Conservation (phyloP, 2,113 vertebrate species). For the mouse (Mus musculus) region DNA sequence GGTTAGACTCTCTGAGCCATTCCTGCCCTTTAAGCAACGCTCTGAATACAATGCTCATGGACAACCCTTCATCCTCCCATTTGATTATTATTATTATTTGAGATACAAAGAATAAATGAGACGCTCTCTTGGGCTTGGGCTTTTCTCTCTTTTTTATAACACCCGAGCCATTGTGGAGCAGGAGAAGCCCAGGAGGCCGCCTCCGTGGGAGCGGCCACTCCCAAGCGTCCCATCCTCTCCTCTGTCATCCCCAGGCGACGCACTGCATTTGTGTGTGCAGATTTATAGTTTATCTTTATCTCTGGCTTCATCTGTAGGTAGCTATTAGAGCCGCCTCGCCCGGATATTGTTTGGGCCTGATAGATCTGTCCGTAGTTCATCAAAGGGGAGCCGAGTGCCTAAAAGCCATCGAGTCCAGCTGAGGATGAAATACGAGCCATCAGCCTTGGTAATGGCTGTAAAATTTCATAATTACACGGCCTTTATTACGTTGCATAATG, state of each 20-base stretch:
- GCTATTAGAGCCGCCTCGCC: slow-evolving; percentile 95
- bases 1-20: not conserved
- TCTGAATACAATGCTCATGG: slow-evolving; percentile 16
- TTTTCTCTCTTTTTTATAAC: slow-evolving; percentile 79
- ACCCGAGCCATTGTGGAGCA: slow-evolving; percentile 68
- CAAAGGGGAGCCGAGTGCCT: slow-evolving; percentile 91
- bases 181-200: slow-evolving; percentile 53
- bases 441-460: slow-evolving; percentile 99
- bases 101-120: slow-evolving; percentile 65
- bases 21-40: not conserved
- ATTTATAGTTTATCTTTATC: slow-evolving; percentile 99
- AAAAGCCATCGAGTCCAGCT: slow-evolving; percentile 98
- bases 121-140: slow-evolving; percentile 31
- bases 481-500: slow-evolving; percentile 99
- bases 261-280: slow-evolving; percentile 91
- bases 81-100: slow-evolving; percentile 48
- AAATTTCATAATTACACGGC: slow-evolving; percentile 99
- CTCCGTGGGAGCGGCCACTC: slow-evolving; percentile 78
- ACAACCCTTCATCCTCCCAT: slow-evolving; percentile 45
- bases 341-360: slow-evolving; percentile 97
- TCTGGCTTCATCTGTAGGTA: slow-evolving; percentile 97
- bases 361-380: slow-evolving; percentile 96
- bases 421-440: slow-evolving; percentile 99
- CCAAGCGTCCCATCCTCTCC: slow-evolving; percentile 83
- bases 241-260: slow-evolving; percentile 86